Evolutionary conservation across 2,888 invertebrate genomes (phyloP).

Genomic region (Latrodectus hesperus): DNA sequence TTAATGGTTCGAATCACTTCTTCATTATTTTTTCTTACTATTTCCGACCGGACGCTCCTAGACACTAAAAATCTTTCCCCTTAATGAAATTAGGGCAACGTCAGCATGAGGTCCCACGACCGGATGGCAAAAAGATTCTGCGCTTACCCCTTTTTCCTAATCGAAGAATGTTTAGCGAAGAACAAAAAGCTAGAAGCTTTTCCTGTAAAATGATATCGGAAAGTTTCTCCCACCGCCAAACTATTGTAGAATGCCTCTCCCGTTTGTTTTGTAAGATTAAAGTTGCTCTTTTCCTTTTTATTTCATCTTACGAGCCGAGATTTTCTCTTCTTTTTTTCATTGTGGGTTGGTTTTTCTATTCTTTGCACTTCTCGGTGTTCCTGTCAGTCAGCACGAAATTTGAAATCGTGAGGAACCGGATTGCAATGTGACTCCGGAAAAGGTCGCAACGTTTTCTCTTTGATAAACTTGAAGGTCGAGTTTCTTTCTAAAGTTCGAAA

Average conservation of each 20-base stretch:
- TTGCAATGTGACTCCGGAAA: background rate
- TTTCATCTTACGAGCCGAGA: background rate
- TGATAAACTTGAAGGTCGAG: background rate
- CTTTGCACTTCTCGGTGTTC: background rate
- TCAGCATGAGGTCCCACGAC: background rate
- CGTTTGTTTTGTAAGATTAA: conserved; percentile 46
- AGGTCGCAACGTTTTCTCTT: conserved; percentile 1
- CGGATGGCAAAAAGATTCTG: conserved; percentile 5
- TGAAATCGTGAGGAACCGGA: background rate
- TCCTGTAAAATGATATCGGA: conserved; percentile 30
- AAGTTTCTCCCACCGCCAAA: conserved; percentile 21
- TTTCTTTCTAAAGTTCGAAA: too few relatives aligned
- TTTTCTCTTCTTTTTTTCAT: background rate
- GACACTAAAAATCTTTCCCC: conserved; percentile 22
- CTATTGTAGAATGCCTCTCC: too few relatives aligned
- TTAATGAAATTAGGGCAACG: conserved; percentile 50
- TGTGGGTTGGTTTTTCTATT: background rate
- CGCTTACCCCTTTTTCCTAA: conserved; percentile 10
- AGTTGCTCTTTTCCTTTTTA: background rate
- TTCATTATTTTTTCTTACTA: background rate
- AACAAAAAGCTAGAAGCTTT: conserved; percentile 22
- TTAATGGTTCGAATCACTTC: background rate
- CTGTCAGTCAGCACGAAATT: conserved; percentile 2
- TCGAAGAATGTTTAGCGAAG: conserved; percentile 28
- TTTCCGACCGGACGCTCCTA: conserved; percentile 28